phyloP scores from a whole-genome alignment of 2,113 vertebrate species.

The Hiodon tergisus region DNA sequence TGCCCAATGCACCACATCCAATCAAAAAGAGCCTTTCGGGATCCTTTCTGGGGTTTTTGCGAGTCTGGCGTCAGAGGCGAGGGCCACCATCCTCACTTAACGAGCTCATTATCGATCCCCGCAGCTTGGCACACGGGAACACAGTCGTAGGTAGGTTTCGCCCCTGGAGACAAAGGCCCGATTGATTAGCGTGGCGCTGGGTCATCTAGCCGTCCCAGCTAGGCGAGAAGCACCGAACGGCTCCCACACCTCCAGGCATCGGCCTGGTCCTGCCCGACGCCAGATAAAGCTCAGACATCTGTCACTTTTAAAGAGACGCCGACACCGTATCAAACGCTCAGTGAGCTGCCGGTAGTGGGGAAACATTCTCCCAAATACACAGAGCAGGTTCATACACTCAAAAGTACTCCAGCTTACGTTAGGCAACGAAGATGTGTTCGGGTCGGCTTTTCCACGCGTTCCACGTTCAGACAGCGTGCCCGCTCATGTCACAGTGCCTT shows the following conservation, averaged over 20 bases:
- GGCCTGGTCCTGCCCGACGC: no score
- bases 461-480: background rate
- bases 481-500: no score
- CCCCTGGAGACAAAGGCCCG: background rate
- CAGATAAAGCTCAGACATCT: no score
- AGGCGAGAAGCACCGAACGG: background rate
- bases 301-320: no score
- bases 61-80: constrained; percentile 21
- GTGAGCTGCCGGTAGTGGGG: no score
- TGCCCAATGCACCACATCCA: constrained; percentile 43
- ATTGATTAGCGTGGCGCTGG: background rate
- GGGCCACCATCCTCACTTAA: background rate
- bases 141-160: background rate
- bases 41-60: constrained; percentile 37
- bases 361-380: no score
- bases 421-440: no score
- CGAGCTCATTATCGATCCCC: constrained; percentile 16
- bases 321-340: no score
- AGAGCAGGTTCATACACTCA: no score
- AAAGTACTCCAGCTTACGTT: no score
- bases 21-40: constrained; percentile 39
- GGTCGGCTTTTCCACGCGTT: background rate
- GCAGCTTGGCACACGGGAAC: background rate
- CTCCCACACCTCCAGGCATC: no score
- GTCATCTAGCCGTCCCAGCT: background rate